A percentile compares a stretch with the other conserved stretches of the same genome.
Evolutionary conservation across 2,888 invertebrate genomes (phyloP).

Genomic region (Rosalia funebris): DNA sequence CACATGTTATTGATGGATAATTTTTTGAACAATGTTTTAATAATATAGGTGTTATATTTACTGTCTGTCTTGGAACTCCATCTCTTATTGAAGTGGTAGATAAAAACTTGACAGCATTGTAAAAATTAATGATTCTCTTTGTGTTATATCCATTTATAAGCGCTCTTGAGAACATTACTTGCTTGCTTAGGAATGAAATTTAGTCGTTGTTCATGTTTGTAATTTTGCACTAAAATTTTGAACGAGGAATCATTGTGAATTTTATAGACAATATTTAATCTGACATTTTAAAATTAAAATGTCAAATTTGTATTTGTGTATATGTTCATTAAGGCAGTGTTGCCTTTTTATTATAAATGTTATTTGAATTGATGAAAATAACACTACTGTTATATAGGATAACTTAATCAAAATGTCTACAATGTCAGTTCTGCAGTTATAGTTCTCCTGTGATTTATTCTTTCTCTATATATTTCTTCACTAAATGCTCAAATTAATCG

Average conservation of each 20-base stretch:
- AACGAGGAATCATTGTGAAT: neutral
- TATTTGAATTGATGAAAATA: no score
- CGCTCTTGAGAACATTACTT: slow-evolving; percentile 9
- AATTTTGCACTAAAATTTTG: neutral
- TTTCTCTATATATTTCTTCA: no score
- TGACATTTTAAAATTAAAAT: no score
- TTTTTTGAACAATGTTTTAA: neutral
- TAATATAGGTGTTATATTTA: neutral
- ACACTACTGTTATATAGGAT: no score
- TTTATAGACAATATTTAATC: no score
- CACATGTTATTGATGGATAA: neutral
- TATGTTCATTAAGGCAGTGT: no score
- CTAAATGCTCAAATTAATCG: no score
- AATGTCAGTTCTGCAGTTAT: no score
- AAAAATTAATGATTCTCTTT: neutral
- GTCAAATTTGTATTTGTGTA: no score
- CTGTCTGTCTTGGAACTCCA: neutral
- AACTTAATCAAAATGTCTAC: no score
- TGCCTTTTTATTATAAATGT: no score
- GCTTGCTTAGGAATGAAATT: neutral
- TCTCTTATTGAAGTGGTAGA: neutral
- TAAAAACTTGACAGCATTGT: neutral
- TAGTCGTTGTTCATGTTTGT: slow-evolving; percentile 1
- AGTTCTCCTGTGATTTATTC: no score
- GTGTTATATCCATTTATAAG: neutral